A percentile compares a stretch with the other conserved stretches of the same genome.
phyloP scores from a whole-genome alignment of 2,113 vertebrate species.

The Sinosuthora webbiana region DNA sequence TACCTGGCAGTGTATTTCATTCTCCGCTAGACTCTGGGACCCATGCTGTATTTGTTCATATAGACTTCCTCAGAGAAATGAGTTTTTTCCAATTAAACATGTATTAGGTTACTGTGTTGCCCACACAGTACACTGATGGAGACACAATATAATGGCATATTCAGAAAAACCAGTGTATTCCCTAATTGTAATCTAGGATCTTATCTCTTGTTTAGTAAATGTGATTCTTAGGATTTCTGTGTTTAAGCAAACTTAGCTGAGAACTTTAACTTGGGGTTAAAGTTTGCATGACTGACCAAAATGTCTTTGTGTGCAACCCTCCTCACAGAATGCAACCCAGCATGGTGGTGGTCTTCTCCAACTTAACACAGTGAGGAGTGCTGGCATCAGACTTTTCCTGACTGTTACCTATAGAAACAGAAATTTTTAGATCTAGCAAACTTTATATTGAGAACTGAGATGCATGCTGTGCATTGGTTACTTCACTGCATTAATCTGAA shows the following conservation, averaged over 20 bases:
- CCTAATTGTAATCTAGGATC: not conserved
- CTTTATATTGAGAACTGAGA: not conserved
- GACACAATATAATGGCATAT: not conserved
- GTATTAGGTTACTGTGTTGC: not conserved
- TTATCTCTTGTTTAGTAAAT: not conserved
- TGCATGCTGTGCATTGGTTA: not conserved
- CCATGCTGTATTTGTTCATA: not conserved
- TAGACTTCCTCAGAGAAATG: not conserved
- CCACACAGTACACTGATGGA: not conserved
- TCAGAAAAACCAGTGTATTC: not conserved
- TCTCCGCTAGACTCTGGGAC: not conserved
- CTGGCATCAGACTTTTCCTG: not conserved
- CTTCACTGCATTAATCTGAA: conserved; percentile 11
- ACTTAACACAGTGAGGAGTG: not conserved
- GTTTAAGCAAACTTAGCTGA: not conserved
- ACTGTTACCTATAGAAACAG: not conserved
- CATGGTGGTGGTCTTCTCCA: not conserved
- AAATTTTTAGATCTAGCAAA: not conserved
- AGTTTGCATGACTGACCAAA: not conserved
- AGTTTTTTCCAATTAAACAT: not conserved
- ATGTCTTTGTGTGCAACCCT: not conserved
- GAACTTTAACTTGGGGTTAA: not conserved
- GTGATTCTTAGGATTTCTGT: not conserved
- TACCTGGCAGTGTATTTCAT: not conserved
- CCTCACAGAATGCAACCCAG: not conserved